phyloP scores from a whole-genome alignment of 2,113 vertebrate genomes.

The Calyptommatus sinebrachiatus region DNA sequence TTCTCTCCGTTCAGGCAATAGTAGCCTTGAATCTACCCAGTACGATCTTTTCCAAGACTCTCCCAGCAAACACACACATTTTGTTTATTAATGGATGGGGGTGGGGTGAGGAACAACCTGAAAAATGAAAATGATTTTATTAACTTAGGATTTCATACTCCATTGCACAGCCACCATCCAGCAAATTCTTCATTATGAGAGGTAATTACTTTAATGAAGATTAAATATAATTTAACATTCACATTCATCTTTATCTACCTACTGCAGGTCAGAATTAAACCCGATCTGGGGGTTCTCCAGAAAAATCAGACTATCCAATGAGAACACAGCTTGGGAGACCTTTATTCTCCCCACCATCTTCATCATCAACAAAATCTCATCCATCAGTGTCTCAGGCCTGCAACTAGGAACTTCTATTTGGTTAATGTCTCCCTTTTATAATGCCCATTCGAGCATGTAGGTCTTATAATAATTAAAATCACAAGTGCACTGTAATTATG shows the following conservation, averaged over 20 bases:
- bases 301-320: conserved; percentile 14
- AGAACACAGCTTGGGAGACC: background rate
- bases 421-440: conserved; percentile 30
- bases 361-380: conserved; percentile 4
- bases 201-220: conserved; percentile 68
- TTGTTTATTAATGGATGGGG: conserved; percentile 63
- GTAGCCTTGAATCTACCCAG: conserved; percentile 33
- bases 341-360: conserved; percentile 23
- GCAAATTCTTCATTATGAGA: conserved; percentile 66
- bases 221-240: conserved; percentile 66
- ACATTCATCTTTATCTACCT: conserved; percentile 65
- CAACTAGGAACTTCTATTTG: conserved; percentile 31
- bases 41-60: conserved; percentile 1
- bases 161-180: conserved; percentile 61
- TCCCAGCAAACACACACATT: conserved; percentile 42
- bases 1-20: conserved; percentile 11
- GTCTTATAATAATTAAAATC: conserved; percentile 47
- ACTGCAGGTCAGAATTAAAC: conserved; percentile 54
- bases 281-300: conserved; percentile 25
- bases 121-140: conserved; percentile 67
- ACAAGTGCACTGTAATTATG: background rate
- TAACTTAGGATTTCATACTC: conserved; percentile 61
- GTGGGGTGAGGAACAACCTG: conserved; percentile 47
- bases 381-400: conserved; percentile 3
- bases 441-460: conserved; percentile 17